phyloP scores from a whole-genome alignment of 2,888 invertebrate species.

The Anoplius nigerrimus region DNA sequence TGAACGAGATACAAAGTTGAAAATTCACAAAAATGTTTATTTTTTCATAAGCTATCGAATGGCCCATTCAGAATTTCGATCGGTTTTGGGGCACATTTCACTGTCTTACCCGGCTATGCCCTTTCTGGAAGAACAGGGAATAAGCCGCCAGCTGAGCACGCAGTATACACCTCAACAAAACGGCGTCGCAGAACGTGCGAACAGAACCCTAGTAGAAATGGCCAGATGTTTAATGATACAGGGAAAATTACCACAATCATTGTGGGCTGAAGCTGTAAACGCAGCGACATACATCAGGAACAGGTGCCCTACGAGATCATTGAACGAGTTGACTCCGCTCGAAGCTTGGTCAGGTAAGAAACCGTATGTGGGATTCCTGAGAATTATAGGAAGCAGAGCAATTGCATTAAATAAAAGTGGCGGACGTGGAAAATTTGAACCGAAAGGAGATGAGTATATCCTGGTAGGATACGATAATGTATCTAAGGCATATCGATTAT shows the following conservation, averaged over 20 bases:
- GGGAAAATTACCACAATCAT: slow-evolving; percentile 37
- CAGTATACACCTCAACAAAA: slow-evolving; percentile 58
- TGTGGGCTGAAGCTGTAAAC: slow-evolving; percentile 62
- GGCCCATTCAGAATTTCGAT: too few relatives aligned
- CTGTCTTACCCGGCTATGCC: too few relatives aligned
- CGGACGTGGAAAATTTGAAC: slow-evolving; percentile 32
- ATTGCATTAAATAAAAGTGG: slow-evolving; percentile 15
- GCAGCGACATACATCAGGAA: slow-evolving; percentile 58
- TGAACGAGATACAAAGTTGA: too few relatives aligned
- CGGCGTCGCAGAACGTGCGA: slow-evolving; percentile 58
- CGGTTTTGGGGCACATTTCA: too few relatives aligned
- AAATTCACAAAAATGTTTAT: too few relatives aligned
- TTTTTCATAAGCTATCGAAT: too few relatives aligned
- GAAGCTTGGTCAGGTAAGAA: slow-evolving; percentile 33
- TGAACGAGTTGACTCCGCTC: slow-evolving; percentile 34
- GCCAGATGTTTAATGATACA: slow-evolving; percentile 54
- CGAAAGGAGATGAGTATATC: slow-evolving; percentile 27
- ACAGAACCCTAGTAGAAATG: slow-evolving; percentile 57
- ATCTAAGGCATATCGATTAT: slow-evolving; percentile 36
- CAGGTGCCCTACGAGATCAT: slow-evolving; percentile 42
- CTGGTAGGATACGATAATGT: slow-evolving; percentile 35
- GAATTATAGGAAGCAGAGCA: slow-evolving; percentile 47
- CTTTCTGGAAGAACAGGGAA: slow-evolving; percentile 47
- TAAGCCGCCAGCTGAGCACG: slow-evolving; percentile 42
- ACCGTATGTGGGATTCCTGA: slow-evolving; percentile 42